A percentile compares a stretch with the other conserved stretches of the same genome.
Evolutionary conservation across 2,113 vertebrate species (phyloP).

Genomic region (Anoura caudifer): DNA sequence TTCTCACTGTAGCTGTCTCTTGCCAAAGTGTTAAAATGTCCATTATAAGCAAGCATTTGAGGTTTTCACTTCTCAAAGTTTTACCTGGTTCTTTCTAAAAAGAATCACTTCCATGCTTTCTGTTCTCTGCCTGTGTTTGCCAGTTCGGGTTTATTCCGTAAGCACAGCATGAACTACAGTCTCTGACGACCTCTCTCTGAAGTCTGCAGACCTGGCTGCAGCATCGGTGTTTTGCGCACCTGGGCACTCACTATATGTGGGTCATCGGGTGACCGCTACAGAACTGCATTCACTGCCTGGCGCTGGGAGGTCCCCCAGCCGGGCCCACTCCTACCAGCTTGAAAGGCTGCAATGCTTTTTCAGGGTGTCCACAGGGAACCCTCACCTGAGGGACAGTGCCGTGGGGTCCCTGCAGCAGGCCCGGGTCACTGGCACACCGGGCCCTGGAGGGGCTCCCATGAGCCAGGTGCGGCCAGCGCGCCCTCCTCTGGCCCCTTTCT

Average conservation of each 20-base stretch:
- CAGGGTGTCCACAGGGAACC: rapidly evolving
- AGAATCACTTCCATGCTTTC: background rate
- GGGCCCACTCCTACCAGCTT: rapidly evolving
- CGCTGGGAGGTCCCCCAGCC: rapidly evolving
- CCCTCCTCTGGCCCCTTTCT: background rate
- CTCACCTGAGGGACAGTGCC: rapidly evolving
- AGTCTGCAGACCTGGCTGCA: background rate
- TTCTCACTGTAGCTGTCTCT: background rate
- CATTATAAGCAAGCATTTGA: background rate
- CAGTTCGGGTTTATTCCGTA: too few relatives aligned
- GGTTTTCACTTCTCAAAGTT: background rate
- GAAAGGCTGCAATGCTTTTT: rapidly evolving
- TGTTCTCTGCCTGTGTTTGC: rapidly evolving
- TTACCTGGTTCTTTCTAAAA: background rate
- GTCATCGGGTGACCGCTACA: rapidly evolving
- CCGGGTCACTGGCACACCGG: background rate
- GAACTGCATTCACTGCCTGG: background rate
- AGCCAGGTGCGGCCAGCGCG: rapidly evolving
- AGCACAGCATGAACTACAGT: rapidly evolving
- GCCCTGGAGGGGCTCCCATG: background rate
- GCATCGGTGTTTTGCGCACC: rapidly evolving
- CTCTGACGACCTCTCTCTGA: rapidly evolving
- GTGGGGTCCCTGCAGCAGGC: background rate
- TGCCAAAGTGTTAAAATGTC: background rate
- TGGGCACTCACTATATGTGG: background rate